Evolutionary conservation across 2,797 vertebrate genomes (phyloP), one percentile per base, ranked within the genome.

Genomic region (Zenarchopterus dispar): DNA sequence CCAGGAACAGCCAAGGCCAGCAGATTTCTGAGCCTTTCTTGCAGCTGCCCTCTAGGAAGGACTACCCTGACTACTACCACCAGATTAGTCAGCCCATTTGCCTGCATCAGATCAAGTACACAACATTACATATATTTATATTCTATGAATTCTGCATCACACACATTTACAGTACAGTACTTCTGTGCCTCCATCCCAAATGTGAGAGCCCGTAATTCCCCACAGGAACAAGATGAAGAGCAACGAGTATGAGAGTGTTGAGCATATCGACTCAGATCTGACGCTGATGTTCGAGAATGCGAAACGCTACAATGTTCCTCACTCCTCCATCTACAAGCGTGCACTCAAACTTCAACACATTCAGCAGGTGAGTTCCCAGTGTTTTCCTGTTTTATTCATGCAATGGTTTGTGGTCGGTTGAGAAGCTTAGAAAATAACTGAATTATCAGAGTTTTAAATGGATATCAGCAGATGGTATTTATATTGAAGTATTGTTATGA

Each of bases 261-360:
- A 99, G 90, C 96, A 98, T 51, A 84, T 99, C 49, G 96, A 98
- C 73, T 81, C 93, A n/a, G 98, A 99, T 82, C 88, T 99, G 78
- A 97, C 95, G 67, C 75, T 95, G 82, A 97, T 99, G 97, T 97
- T 99, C 89, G 98, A 99, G 92, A 99, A 99, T 52, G 96, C 96
- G 67, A 99, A 98, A 69, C 98, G 96, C 56, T 99, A 96, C 85
- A 99, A 99, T 21, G 94, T 97, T 77, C 95, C 97, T 49, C 97
- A 96, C 85, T 99, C 98, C 58, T 94, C 96, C 73, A 96, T 99
- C 91, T 99, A 98, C 86, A 99, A 99, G 55, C 93, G 97, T 6
- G 97, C 95, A 1, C 88, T 99, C 59, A 98, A 98, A 88, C 91
- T 99, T 75, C 98, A 99, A 70, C 97, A 99, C 79, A 94, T 98